A percentile compares a stretch with the other conserved stretches of the same genome.
phyloP scores from a whole-genome alignment of 2,888 invertebrate genomes.

The Drosophila kuntzei region DNA sequence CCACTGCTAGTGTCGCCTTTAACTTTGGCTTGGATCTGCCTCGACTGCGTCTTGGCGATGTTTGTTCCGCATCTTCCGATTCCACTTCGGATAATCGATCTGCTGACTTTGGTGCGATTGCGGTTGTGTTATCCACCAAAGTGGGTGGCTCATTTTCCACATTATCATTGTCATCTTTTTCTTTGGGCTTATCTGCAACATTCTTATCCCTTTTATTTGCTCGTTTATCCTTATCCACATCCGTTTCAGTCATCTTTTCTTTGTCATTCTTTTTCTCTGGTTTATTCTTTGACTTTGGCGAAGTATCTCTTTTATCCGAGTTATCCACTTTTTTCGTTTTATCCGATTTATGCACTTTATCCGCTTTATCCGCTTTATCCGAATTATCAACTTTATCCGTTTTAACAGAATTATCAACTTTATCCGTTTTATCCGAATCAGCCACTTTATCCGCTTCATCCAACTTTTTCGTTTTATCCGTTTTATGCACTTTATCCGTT shows the following conservation, averaged over 20 bases:
- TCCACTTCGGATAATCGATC: slow-evolving; percentile 10
- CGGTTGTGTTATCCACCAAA: not conserved
- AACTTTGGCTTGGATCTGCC: not conserved
- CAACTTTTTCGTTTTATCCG: not conserved
- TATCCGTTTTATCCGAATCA: slow-evolving; percentile 10
- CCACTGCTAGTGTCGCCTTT: not conserved
- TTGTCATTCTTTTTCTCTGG: not conserved
- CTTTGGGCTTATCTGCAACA: slow-evolving; percentile 3
- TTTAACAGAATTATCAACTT: slow-evolving; percentile 7
- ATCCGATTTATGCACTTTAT: not conserved
- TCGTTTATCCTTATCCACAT: slow-evolving; percentile 4
- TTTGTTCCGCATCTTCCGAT: not conserved
- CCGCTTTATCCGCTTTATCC: not conserved
- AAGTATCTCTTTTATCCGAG: not conserved
- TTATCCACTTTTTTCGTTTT: slow-evolving; percentile 4
- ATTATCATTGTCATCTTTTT: slow-evolving; percentile 10
- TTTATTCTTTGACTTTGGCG: not conserved
- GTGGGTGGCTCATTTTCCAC: slow-evolving; percentile 42
- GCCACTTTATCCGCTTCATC: slow-evolving; percentile 2
- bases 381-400: slow-evolving; percentile 3
- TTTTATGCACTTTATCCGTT: not conserved
- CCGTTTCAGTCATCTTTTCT: not conserved
- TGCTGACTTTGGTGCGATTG: not conserved
- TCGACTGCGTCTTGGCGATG: not conserved
- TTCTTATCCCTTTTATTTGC: slow-evolving; percentile 3